A percentile compares a stretch with the other conserved stretches of the same genome.
Conservation (phyloP, 2,888 invertebrate species). For the Dryobotodes eremita region DNA sequence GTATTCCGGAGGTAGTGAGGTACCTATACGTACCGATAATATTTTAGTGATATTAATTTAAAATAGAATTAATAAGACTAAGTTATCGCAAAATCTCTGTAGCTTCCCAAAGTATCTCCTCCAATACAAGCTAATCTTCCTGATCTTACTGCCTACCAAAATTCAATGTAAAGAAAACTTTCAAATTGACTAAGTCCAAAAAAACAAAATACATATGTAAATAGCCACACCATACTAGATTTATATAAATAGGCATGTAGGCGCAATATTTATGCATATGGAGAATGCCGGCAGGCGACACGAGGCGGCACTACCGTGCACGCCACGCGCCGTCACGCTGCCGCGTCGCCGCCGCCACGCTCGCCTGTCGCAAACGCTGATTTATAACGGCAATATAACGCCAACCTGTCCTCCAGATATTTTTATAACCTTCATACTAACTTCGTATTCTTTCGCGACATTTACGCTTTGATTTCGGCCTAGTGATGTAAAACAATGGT, state of each 20-base stretch:
- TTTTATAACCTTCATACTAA: constrained; percentile 86
- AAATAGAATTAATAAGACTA: not conserved
- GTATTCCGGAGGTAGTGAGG: not conserved
- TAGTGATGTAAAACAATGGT: constrained; percentile 61
- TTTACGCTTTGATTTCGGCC: constrained; percentile 76
- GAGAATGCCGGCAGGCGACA: constrained; percentile 76
- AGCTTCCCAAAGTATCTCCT: not conserved
- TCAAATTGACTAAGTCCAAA: not conserved
- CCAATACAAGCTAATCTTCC: not conserved
- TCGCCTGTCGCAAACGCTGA: constrained; percentile 83
- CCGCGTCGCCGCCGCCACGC: constrained; percentile 74
- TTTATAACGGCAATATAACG: constrained; percentile 90
- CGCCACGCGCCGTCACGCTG: constrained; percentile 74
- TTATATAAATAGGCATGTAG: constrained; percentile 11
- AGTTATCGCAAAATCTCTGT: not conserved
- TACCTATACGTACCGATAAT: not conserved
- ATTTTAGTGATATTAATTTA: not conserved
- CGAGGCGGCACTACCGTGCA: constrained; percentile 74
- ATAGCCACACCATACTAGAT: constrained; percentile 8
- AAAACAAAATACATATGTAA: not conserved
- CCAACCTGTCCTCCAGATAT: constrained; percentile 88
- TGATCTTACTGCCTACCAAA: not conserved
- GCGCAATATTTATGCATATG: constrained; percentile 81
- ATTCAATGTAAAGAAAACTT: not conserved
- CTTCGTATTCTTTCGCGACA: constrained; percentile 77